Base-by-base conservation (phyloP, 1,140 invertebrate species). In the Gonioctena quinquepunctata region DNA sequence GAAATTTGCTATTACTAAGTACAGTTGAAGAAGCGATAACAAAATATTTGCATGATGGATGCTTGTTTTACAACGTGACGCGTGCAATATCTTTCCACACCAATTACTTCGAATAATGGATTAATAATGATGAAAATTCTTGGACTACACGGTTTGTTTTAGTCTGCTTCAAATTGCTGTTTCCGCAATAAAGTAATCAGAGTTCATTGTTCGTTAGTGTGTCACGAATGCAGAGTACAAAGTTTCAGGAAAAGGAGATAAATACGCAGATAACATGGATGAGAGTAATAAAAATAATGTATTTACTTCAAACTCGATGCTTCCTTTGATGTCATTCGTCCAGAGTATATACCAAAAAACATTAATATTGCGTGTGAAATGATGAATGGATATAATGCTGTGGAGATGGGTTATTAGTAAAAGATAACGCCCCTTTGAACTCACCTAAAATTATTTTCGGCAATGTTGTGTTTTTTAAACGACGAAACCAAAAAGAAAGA, bases 21-120 rank as follows among this genome's bases (percentile, higher is more conserved):
- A 25, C 19, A 42, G 16, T 57, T 19, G 54, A 57, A 18, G 5
- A 21, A 21, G 52, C 19, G 13, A 56, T 22, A 21, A n/a, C 54
- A 23, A 22, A 57, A 57, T 57, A 57, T 19, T 22, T 25, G 6
- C 22, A 21, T 25, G 33, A 42, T 42, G 33, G 33, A 42, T 42
- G 33, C 16, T n/a, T 11, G 33, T 42, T 42, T 42, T 42, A 42
- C 33, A 42, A n/a, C 33, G 21, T 13, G 11, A 23, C 21, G 54
- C 54, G 54, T 57, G 54, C 16, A 57, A 25, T 57, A 2, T 57
- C 54, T 57, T 57, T 57, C 54, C 54, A 57, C 21, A 23, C n/a
- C 54, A 21, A 22, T 25, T 23, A 57, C 54, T 57, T 22, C 5
- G 25, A 22, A 57, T 57, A 57, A 57, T 57, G 25, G 25, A 25